phyloP scores from a whole-genome alignment of 2,797 vertebrate species.

The Dermochelys coriacea region DNA sequence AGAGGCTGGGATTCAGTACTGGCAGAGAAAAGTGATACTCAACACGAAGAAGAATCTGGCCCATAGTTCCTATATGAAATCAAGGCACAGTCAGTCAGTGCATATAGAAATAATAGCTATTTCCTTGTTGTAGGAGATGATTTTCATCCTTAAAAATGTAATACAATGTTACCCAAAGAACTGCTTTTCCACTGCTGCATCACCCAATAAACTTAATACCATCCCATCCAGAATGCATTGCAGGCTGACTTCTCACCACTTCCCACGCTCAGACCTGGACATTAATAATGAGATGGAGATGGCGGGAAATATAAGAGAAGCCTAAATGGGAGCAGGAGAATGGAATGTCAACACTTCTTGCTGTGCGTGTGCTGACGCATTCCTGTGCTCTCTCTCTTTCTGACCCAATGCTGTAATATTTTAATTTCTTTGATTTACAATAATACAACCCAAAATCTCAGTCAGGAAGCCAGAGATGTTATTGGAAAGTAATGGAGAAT shows the following conservation, averaged over 20 bases:
- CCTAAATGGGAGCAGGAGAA: neutral
- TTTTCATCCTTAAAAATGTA: too few species aligned
- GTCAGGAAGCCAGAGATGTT: slow-evolving; percentile 2
- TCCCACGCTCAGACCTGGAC: too few species aligned
- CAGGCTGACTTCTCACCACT: too few species aligned
- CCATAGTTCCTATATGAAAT: too few species aligned
- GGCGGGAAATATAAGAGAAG: neutral
- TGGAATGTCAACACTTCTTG: neutral
- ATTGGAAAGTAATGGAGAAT: neutral
- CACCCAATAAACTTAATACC: too few species aligned
- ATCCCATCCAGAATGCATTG: neutral
- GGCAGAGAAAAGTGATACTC: too few species aligned
- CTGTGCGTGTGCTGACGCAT: neutral
- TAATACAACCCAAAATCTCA: neutral
- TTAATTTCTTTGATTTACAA: neutral
- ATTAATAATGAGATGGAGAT: neutral
- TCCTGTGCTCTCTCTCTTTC: neutral
- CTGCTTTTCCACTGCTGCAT: neutral
- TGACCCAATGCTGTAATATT: slow-evolving; percentile 34
- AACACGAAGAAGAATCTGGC: too few species aligned
- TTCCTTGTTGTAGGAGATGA: too few species aligned
- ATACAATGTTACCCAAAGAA: neutral
- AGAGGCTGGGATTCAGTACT: too few species aligned
- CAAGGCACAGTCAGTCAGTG: too few species aligned
- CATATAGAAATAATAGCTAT: too few species aligned